Evolutionary conservation across 2,888 invertebrate species (phyloP).

Genomic region (Torymus texanus): DNA sequence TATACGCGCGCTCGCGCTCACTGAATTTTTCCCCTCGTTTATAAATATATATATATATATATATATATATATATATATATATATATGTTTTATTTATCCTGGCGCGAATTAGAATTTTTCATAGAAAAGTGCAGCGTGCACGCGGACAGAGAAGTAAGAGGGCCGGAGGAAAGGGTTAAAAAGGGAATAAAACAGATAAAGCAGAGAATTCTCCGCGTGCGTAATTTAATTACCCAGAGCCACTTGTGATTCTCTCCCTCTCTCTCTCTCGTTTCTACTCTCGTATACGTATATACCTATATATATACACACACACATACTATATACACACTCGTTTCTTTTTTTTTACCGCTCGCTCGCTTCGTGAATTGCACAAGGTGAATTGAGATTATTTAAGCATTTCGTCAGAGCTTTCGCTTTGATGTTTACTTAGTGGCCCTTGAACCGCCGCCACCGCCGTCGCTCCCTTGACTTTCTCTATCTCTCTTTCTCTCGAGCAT

Average conservation of each 20-base stretch:
- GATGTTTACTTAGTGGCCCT: constrained; percentile 65
- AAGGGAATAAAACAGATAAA: constrained; percentile 43
- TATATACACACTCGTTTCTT: constrained; percentile 18
- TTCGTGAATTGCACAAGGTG: constrained; percentile 59
- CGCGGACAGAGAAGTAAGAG: neutral
- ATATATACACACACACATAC: too few relatives aligned
- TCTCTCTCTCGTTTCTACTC: neutral
- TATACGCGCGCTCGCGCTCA: too few relatives aligned
- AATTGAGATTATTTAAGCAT: constrained; percentile 64
- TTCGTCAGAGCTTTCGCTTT: constrained; percentile 64
- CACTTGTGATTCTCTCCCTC: constrained; percentile 54
- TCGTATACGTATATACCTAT: too few relatives aligned
- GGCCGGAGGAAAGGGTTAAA: constrained; percentile 7
- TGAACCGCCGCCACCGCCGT: constrained; percentile 49
- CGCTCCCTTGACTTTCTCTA: constrained; percentile 27
- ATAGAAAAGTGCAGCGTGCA: neutral
- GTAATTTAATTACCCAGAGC: constrained; percentile 54
- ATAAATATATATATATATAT: too few relatives aligned
- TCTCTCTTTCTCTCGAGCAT: constrained; percentile 59
- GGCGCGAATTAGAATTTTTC: constrained; percentile 2
- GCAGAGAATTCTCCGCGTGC: constrained; percentile 37
- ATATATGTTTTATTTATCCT: constrained; percentile 17
- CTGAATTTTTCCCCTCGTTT: too few relatives aligned
- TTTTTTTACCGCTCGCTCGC: constrained; percentile 45
- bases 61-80: too few relatives aligned